Evolutionary conservation across 2,113 vertebrate species (phyloP).

Genomic region (Aphelocoma coerulescens): DNA sequence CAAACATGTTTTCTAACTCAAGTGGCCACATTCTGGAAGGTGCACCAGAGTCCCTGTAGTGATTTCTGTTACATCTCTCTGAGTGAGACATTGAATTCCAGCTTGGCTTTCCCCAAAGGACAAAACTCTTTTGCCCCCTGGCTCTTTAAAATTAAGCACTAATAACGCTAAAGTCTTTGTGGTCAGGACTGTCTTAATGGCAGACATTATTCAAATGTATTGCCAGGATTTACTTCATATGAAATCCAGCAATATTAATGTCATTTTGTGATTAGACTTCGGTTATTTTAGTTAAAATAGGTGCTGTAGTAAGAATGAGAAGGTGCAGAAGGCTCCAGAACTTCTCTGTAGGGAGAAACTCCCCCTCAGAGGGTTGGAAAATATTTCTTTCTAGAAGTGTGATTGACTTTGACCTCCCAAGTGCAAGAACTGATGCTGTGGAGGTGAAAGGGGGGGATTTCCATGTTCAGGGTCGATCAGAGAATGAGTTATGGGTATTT

Average conservation of each 20-base stretch:
- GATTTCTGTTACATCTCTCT: neutral
- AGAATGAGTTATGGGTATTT: neutral
- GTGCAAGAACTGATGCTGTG: neutral
- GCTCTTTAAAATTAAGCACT: neutral
- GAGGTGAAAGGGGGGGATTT: neutral
- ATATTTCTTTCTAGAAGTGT: neutral
- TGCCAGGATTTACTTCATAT: neutral
- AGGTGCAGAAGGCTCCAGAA: neutral
- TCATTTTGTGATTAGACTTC: neutral
- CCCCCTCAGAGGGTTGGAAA: neutral
- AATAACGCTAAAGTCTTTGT: neutral
- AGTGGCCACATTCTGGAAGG: neutral
- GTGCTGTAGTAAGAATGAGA: neutral
- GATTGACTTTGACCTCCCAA: neutral
- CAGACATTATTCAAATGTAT: neutral
- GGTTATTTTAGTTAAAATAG: neutral
- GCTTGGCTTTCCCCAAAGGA: neutral
- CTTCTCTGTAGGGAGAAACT: neutral
- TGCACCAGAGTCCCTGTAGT: neutral
- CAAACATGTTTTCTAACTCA: neutral
- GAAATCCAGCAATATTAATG: neutral
- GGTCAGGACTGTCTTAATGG: neutral
- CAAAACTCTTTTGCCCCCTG: neutral
- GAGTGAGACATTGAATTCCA: fast-evolving
- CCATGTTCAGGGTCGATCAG: neutral